These are phyloP conservation scores for Galeopsomyia nigrocyanea DNA, from an alignment of 2,888 invertebrate genomes.

Conservation along the genomic window DNA sequence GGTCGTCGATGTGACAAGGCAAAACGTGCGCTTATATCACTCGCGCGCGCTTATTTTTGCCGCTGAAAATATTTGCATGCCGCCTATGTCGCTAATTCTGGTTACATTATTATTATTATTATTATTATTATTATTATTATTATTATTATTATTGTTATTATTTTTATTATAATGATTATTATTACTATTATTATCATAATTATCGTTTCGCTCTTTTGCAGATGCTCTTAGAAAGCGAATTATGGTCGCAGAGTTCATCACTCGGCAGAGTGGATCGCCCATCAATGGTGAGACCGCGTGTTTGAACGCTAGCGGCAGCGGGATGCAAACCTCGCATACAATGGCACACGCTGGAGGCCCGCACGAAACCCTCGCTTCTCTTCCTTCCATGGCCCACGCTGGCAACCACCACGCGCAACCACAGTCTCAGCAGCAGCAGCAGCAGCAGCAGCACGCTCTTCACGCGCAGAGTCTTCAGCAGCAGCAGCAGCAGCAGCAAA, in stretches of 20 bases:
- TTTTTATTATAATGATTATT: too few species aligned
- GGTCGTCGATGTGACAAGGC: constrained; percentile 22
- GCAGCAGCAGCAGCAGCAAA: constrained; percentile 43
- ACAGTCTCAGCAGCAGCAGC: constrained; percentile 58
- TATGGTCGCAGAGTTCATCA: constrained; percentile 90
- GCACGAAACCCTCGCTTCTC: constrained; percentile 63
- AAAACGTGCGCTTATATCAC: constrained; percentile 14
- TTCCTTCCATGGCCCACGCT: constrained; percentile 63
- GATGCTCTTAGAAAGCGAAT: constrained; percentile 71
- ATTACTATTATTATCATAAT: constrained; percentile 6
- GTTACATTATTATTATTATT: neutral
- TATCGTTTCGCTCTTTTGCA: constrained; percentile 52
- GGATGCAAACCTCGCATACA: constrained; percentile 65
- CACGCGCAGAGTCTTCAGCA: constrained; percentile 64
- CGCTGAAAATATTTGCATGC: neutral
- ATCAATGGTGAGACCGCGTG: constrained; percentile 79
- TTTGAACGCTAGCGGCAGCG: constrained; percentile 69
- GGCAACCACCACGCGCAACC: constrained; percentile 58
- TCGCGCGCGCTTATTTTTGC: neutral
- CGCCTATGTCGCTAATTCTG: too few species aligned
- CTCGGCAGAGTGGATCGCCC: constrained; percentile 79
- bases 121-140: too few species aligned
- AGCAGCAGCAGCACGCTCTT: constrained; percentile 54
- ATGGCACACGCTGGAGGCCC: constrained; percentile 64
- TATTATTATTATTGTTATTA: too few species aligned